Evolutionary conservation across 2,797 vertebrate genomes (phyloP).

Genomic region (Lagorchestes hirsutus): DNA sequence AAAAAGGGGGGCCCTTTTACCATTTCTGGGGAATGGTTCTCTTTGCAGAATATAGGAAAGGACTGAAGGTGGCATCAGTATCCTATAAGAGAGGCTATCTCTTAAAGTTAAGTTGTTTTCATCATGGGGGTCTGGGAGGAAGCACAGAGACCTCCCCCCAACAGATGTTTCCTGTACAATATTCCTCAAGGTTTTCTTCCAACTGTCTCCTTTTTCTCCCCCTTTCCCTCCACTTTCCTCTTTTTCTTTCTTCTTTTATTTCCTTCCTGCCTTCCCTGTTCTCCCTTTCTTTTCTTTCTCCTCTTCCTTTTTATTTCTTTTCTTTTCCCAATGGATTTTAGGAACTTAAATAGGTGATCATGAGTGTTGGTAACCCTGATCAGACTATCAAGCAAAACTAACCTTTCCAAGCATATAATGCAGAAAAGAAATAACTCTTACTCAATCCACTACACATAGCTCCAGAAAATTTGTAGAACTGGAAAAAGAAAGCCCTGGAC

Average conservation of each 20-base stretch:
- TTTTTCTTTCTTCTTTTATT: neutral
- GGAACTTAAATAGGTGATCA: neutral
- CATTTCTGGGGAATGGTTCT: neutral
- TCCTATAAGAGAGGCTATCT: neutral
- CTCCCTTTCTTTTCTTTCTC: neutral
- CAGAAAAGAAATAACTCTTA: neutral
- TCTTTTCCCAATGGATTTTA: slow-evolving; percentile 25
- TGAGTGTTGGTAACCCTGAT: neutral
- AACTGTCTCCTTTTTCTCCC: neutral
- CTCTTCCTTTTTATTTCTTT: neutral
- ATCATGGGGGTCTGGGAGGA: no score
- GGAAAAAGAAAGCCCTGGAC: neutral
- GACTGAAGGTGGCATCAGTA: slow-evolving; percentile 34
- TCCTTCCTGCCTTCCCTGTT: neutral
- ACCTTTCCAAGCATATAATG: neutral
- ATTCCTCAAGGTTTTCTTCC: neutral
- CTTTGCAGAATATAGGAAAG: neutral
- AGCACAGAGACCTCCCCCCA: neutral
- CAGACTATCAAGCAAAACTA: neutral
- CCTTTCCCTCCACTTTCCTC: no score
- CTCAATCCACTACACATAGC: neutral
- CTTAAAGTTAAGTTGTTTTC: neutral
- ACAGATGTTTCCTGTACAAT: neutral
- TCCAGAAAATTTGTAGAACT: neutral
- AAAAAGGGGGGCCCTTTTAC: neutral